A percentile compares a stretch with the other conserved stretches of the same genome.
Evolutionary conservation across 2,888 invertebrate species (phyloP).

Genomic region (Strigamia maritima): DNA sequence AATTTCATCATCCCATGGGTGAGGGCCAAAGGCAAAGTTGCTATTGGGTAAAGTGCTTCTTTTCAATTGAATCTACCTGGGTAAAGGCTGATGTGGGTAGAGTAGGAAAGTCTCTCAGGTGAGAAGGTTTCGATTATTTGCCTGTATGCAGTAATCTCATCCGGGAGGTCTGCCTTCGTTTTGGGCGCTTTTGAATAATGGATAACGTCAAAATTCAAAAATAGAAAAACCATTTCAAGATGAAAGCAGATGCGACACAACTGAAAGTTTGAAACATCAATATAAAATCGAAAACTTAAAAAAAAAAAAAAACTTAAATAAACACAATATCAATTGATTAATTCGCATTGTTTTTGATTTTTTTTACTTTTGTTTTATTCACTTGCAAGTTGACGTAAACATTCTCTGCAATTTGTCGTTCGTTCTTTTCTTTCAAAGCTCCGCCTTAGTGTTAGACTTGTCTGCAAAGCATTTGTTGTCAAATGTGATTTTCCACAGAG

Average conservation of each 20-base stretch:
- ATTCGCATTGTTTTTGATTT: not conserved
- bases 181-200: conserved; percentile 27
- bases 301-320: no score
- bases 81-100: not conserved
- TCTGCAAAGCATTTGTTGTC: not conserved
- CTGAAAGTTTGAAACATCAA: not conserved
- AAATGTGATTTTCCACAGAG: not conserved
- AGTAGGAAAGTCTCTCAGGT: not conserved
- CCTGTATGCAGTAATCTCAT: conserved; percentile 34
- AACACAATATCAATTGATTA: no score
- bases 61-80: conserved; percentile 4
- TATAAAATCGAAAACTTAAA: no score
- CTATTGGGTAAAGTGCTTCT: not conserved
- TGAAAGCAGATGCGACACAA: not conserved
- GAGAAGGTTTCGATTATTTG: conserved; percentile 4
- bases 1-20: not conserved
- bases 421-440: not conserved
- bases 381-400: not conserved
- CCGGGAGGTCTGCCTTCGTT: not conserved
- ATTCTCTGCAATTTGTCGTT: not conserved
- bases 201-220: conserved; percentile 35
- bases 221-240: not conserved
- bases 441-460: not conserved
- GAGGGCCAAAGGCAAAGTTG: not conserved
- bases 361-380: not conserved